Percentiles rank a stretch among this genome's conserved stretches.
Conservation (phyloP, 37 sponge, comb jelly and placozoan genomes). For the Ianthella basta region DNA sequence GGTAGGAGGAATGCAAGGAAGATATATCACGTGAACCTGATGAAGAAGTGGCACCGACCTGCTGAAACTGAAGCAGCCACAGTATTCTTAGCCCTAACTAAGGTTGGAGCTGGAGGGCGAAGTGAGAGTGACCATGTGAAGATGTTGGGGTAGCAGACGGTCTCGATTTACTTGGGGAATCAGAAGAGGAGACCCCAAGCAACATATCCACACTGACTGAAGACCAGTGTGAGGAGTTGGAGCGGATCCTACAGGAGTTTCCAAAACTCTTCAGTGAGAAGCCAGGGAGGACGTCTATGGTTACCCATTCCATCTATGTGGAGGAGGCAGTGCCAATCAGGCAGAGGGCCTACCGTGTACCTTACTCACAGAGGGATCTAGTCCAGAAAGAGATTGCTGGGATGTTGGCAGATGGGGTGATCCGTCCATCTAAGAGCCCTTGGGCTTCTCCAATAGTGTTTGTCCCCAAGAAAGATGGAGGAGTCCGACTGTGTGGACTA, state of each 20-base stretch:
- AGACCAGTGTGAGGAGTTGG: not conserved
- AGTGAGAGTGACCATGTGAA: no score
- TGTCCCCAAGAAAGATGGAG: slow-evolving; percentile 24
- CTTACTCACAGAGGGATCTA: slow-evolving; percentile 2
- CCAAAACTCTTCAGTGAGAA: not conserved
- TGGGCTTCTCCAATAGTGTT: slow-evolving; percentile 36
- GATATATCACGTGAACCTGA: not conserved
- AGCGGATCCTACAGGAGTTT: not conserved
- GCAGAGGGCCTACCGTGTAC: slow-evolving; percentile 26
- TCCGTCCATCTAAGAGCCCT: slow-evolving; percentile 3
- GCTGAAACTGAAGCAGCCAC: no score
- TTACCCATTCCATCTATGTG: slow-evolving; percentile 3
- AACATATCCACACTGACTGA: no score
- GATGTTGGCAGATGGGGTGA: slow-evolving; percentile 15
- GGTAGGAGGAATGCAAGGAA: not conserved
- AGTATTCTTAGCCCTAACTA: no score
- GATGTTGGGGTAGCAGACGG: no score
- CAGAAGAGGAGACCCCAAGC: no score
- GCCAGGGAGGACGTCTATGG: slow-evolving; percentile 14
- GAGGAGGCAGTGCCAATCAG: slow-evolving; percentile 18
- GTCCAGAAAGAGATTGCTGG: slow-evolving; percentile 24
- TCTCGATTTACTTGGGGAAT: no score
- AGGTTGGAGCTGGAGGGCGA: no score
- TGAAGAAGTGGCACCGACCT: not conserved
- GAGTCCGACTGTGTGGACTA: slow-evolving; percentile 5